Percentiles rank a stretch among this genome's conserved stretches.
phyloP scores from a whole-genome alignment of 2,113 vertebrate genomes.

The Phrynosoma blainvillii region DNA sequence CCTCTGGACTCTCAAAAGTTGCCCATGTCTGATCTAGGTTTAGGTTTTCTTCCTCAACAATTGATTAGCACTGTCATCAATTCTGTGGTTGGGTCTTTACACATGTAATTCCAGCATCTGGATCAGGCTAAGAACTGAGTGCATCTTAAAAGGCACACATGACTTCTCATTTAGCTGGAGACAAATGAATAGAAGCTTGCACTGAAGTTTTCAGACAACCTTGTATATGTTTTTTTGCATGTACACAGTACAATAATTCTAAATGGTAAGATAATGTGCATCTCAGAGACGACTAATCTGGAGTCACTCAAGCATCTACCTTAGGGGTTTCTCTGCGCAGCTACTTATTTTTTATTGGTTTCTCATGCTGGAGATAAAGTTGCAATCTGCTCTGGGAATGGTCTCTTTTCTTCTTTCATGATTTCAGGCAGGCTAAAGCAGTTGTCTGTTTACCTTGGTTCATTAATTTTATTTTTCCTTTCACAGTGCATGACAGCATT shows the following conservation, averaged over 20 bases:
- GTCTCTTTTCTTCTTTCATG: not conserved
- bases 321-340: not conserved
- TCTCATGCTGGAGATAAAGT: slow-evolving; percentile 34
- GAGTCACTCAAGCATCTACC: not conserved
- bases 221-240: not conserved
- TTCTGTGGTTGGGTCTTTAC: not conserved
- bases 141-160: not conserved
- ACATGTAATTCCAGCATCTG: not conserved
- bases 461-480: slow-evolving; percentile 24
- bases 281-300: not conserved
- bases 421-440: slow-evolving; percentile 15
- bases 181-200: not conserved
- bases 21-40: too few relatives aligned
- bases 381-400: not conserved
- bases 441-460: slow-evolving; percentile 30
- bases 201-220: not conserved
- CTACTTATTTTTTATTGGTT: too few relatives aligned
- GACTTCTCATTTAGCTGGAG: not conserved
- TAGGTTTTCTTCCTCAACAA: too few relatives aligned
- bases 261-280: not conserved
- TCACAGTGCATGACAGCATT: slow-evolving; percentile 2
- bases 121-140: not conserved
- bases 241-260: not conserved
- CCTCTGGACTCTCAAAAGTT: too few relatives aligned
- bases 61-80: not conserved